Percentiles rank a stretch among this genome's conserved stretches.
Evolutionary conservation across 1,140 invertebrate genomes (phyloP).

Genomic region (Drosophila willistoni): DNA sequence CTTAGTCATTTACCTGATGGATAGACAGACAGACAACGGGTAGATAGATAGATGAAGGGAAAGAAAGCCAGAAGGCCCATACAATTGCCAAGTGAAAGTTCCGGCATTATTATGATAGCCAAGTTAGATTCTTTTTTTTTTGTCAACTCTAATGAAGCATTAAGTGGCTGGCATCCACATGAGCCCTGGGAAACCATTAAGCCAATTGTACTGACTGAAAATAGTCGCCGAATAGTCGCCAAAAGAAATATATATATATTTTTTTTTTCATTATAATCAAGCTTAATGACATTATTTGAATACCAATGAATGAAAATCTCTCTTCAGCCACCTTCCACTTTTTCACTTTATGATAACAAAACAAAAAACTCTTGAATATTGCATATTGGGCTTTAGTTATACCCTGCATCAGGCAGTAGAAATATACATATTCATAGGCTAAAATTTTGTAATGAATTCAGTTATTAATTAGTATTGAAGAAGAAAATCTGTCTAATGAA

Average conservation of each 20-base stretch:
- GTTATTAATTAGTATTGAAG: too few relatives aligned
- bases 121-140: neutral
- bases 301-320: neutral
- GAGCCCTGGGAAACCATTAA: neutral
- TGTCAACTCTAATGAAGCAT: slow-evolving; percentile 9
- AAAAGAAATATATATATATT: neutral
- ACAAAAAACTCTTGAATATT: too few relatives aligned
- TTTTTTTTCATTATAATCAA: neutral
- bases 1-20: neutral
- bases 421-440: too few relatives aligned
- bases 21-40: neutral
- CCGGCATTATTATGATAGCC: neutral
- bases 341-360: too few relatives aligned
- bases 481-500: too few relatives aligned
- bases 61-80: neutral
- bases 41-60: neutral
- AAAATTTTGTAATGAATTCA: too few relatives aligned
- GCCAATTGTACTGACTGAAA: slow-evolving; percentile 1
- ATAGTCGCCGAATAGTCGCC: neutral
- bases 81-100: slow-evolving; percentile 3
- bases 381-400: too few relatives aligned
- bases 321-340: neutral
- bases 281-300: slow-evolving; percentile 7
- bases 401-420: too few relatives aligned
- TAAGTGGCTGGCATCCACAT: slow-evolving; percentile 1